phyloP scores from a whole-genome alignment of 1,140 invertebrate species.

The Aplysia californica region DNA sequence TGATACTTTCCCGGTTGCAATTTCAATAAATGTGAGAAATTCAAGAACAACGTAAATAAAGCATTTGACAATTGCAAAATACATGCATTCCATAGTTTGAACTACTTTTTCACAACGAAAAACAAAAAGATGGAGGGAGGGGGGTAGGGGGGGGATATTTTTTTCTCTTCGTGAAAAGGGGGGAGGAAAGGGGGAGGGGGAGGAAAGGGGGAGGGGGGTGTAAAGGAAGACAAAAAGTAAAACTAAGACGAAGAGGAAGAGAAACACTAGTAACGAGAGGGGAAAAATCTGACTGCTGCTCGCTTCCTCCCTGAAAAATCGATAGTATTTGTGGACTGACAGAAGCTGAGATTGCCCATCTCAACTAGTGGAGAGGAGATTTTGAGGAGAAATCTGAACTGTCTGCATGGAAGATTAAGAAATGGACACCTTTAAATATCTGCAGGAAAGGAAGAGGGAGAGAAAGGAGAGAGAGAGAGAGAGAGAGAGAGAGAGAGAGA shows the following conservation, averaged over 20 bases:
- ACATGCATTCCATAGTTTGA: background rate
- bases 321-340: background rate
- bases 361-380: background rate
- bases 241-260: background rate
- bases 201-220: background rate
- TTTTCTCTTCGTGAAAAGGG: background rate
- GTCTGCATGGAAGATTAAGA: background rate
- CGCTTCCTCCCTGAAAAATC: background rate
- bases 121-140: background rate
- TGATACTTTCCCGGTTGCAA: too few species aligned
- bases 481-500: constrained; percentile 1
- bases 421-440: background rate
- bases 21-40: too few species aligned
- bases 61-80: too few species aligned
- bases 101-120: background rate
- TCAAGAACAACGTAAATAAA: too few species aligned
- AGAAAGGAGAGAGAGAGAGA: background rate
- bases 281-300: background rate
- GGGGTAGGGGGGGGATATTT: background rate
- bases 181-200: too few species aligned
- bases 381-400: background rate
- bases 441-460: background rate
- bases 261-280: background rate
- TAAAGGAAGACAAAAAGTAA: background rate
- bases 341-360: background rate